A percentile compares a stretch with the other conserved stretches of the same genome.
phyloP scores from a whole-genome alignment of 2,797 vertebrate genomes.

The Hafferia zeledoni region DNA sequence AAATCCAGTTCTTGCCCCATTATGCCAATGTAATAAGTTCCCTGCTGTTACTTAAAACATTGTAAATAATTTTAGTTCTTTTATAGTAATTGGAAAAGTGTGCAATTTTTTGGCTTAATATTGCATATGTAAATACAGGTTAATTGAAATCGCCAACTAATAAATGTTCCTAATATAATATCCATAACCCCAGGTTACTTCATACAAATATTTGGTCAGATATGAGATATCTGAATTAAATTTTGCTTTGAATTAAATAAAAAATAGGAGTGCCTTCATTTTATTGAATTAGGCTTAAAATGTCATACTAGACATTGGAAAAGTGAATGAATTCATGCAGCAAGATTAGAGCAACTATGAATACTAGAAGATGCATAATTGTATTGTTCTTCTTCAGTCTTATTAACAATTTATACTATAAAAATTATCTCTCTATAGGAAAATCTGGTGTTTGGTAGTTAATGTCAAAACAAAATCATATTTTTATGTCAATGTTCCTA shows the following conservation, averaged over 20 bases:
- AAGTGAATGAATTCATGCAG: not conserved
- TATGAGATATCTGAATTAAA: constrained; percentile 16
- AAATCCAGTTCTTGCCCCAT: not conserved
- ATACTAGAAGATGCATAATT: not conserved
- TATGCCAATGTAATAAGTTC: constrained; percentile 8
- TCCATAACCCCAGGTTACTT: constrained; percentile 12
- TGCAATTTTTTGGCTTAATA: constrained; percentile 26
- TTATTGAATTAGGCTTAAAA: constrained; percentile 7
- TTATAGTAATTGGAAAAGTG: constrained; percentile 30
- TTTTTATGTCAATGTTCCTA: not conserved
- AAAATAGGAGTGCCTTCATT: not conserved
- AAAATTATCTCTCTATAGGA: not conserved
- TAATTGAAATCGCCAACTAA: constrained; percentile 56
- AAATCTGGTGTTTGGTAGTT: not conserved
- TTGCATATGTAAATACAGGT: constrained; percentile 39
- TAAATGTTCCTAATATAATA: constrained; percentile 28
- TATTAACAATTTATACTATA: not conserved
- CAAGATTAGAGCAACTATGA: not conserved
- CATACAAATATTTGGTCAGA: not conserved
- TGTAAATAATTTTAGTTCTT: constrained; percentile 28
- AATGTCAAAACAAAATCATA: not conserved
- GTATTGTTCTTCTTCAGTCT: not conserved
- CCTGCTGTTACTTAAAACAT: constrained; percentile 14
- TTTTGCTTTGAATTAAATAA: constrained; percentile 3
- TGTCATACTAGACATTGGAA: not conserved